A percentile compares a stretch with the other conserved stretches of the same genome.
phyloP scores from a whole-genome alignment of 2,888 invertebrate genomes.

The Mantis religiosa region DNA sequence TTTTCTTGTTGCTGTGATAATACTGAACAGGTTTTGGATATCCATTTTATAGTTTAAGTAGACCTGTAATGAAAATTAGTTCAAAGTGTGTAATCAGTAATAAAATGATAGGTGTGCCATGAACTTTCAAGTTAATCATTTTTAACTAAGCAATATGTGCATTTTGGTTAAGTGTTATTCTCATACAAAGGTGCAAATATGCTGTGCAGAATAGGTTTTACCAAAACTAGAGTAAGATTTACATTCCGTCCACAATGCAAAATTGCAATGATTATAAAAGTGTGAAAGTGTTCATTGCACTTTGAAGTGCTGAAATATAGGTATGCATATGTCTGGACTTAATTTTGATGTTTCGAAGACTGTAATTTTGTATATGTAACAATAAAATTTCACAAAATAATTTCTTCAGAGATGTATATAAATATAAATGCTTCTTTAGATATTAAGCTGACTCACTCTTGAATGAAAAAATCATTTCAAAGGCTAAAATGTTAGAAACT shows the following conservation, averaged over 20 bases:
- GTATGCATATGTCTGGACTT: not conserved
- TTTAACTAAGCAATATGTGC: not conserved
- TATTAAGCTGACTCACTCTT: too few relatives aligned
- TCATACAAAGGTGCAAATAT: not conserved
- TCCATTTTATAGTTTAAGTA: not conserved
- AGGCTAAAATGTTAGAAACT: too few relatives aligned
- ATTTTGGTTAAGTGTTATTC: not conserved
- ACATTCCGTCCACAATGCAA: not conserved
- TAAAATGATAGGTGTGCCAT: not conserved
- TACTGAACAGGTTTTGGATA: not conserved
- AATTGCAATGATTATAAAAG: not conserved
- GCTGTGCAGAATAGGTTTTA: not conserved
- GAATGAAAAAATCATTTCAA: too few relatives aligned
- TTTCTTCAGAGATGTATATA: too few relatives aligned
- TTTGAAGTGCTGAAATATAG: too few relatives aligned
- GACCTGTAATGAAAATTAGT: not conserved
- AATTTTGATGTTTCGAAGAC: not conserved
- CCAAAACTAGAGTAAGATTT: not conserved
- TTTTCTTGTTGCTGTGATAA: not conserved
- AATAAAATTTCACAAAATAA: not conserved
- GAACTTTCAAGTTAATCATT: not conserved
- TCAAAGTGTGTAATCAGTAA: not conserved
- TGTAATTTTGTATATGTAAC: not conserved
- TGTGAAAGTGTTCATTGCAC: not conserved
- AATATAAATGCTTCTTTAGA: too few relatives aligned